Percentiles rank a stretch among this genome's conserved stretches.
Conservation (phyloP, 2,888 invertebrate species). For the Julus scanicus region DNA sequence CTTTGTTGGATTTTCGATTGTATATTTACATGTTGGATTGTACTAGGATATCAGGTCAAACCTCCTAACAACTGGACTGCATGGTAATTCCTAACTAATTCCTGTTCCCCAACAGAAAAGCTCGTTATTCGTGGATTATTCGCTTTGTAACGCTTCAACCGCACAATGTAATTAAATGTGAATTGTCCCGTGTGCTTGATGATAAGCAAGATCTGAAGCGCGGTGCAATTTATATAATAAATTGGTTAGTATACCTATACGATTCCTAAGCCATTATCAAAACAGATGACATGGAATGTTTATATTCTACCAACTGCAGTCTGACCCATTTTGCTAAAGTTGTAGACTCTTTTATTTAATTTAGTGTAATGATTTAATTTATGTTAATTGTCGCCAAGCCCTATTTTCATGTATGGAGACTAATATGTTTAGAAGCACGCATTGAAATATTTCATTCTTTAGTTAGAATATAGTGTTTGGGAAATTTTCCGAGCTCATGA, state of each 20-base stretch:
- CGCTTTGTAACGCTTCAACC: neutral
- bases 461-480: neutral
- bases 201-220: neutral
- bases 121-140: slow-evolving; percentile 9
- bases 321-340: neutral
- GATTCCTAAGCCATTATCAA: neutral
- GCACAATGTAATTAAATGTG: slow-evolving; percentile 12
- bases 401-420: neutral
- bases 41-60: neutral
- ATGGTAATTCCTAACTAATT: neutral
- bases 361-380: neutral
- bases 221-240: neutral
- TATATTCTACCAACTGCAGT: neutral
- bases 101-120: neutral
- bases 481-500: neutral
- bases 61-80: neutral
- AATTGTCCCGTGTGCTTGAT: slow-evolving; percentile 4
- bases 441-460: neutral
- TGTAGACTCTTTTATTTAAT: neutral
- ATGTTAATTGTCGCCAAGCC: neutral
- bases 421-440: neutral
- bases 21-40: slow-evolving; percentile 18
- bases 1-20: neutral
- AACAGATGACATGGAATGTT: slow-evolving; percentile 2
- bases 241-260: neutral